These are phyloP conservation scores for Sclerodermus sp. DNA, from an alignment of 2,888 invertebrate genomes.

Conservation along the genomic window DNA sequence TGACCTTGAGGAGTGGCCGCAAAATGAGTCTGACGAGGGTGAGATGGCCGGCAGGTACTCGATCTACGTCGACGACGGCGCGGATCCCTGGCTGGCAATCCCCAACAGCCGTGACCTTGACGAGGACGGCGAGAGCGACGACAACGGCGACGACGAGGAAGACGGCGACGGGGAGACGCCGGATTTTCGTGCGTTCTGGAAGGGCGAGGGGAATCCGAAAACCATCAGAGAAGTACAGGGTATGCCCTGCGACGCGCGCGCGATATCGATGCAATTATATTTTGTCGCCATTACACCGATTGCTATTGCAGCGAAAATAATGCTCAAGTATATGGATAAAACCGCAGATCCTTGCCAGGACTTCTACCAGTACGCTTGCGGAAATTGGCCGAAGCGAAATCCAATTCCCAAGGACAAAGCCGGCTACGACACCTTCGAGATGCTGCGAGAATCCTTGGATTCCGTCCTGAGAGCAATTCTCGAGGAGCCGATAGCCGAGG, in stretches of 20 bases:
- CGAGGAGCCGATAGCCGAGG: conserved; percentile 58
- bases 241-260: conserved; percentile 14
- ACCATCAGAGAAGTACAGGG: conserved; percentile 65
- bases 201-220: conserved; percentile 62
- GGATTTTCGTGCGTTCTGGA: conserved; percentile 61
- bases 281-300: too few species aligned
- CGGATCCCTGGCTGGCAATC: too few species aligned
- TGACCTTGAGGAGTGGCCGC: too few species aligned
- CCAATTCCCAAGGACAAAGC: conserved; percentile 88
- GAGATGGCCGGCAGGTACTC: conserved; percentile 7
- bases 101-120: neutral
- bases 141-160: conserved; percentile 7
- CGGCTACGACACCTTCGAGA: conserved; percentile 88
- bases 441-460: conserved; percentile 80
- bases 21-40: too few species aligned
- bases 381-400: conserved; percentile 82
- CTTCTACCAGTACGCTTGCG: conserved; percentile 84
- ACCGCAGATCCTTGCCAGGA: conserved; percentile 76
- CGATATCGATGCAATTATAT: too few species aligned
- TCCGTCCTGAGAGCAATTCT: conserved; percentile 69
- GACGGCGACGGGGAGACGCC: conserved; percentile 7
- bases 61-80: conserved; percentile 6
- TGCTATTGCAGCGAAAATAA: conserved; percentile 64
- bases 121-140: conserved; percentile 12
- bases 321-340: conserved; percentile 77